phyloP scores from a whole-genome alignment of 2,888 invertebrate species.

The Zeuzera pyrina region DNA sequence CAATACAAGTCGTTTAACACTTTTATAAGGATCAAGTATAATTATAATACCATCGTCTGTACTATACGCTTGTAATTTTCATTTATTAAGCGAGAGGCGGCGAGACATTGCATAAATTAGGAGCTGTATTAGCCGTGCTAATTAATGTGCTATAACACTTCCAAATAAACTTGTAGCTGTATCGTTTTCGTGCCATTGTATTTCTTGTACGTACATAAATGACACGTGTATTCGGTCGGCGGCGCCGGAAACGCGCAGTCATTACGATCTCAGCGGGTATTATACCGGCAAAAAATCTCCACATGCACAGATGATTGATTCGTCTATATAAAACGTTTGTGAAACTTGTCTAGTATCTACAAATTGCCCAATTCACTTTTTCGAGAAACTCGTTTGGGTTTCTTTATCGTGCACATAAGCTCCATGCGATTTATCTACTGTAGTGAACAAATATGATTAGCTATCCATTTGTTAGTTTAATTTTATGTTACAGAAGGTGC shows the following conservation, averaged over 20 bases:
- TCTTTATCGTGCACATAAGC: slow-evolving; percentile 32
- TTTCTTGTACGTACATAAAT: slow-evolving; percentile 22
- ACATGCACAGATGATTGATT: slow-evolving; percentile 51
- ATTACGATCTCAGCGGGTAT: slow-evolving; percentile 44
- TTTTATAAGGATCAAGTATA: too few species aligned
- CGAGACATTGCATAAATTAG: slow-evolving; percentile 31
- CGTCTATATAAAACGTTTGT: slow-evolving; percentile 42
- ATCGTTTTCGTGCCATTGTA: slow-evolving; percentile 40
- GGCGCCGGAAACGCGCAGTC: slow-evolving; percentile 42
- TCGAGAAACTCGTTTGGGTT: slow-evolving; percentile 45
- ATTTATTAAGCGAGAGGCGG: slow-evolving; percentile 11
- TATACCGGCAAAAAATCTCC: slow-evolving; percentile 45
- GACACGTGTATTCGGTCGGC: slow-evolving; percentile 12
- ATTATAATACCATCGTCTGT: too few species aligned
- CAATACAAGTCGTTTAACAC: too few species aligned
- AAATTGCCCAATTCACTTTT: slow-evolving; percentile 52
- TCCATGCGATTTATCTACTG: slow-evolving; percentile 31
- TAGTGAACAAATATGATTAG: slow-evolving; percentile 4
- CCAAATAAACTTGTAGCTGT: slow-evolving; percentile 41
- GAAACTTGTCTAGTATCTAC: slow-evolving; percentile 45
- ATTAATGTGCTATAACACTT: slow-evolving; percentile 43
- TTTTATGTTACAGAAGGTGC: slow-evolving; percentile 25
- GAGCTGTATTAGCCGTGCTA: slow-evolving; percentile 41
- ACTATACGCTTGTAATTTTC: too few species aligned
- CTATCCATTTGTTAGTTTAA: slow-evolving; percentile 24